Evolutionary conservation across 1,140 invertebrate genomes (phyloP).

Genomic region (Drosophila sproati): DNA sequence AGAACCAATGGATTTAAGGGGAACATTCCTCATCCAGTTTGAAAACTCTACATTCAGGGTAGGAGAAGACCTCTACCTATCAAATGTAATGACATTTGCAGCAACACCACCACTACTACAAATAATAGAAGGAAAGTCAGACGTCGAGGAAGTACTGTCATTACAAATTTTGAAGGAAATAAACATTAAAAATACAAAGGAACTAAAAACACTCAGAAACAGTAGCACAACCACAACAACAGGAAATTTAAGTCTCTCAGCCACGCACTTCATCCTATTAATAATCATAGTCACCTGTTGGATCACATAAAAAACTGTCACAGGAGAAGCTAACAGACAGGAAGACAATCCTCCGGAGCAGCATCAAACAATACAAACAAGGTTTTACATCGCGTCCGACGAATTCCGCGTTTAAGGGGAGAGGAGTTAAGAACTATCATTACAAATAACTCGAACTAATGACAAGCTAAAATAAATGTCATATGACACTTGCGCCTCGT

Average conservation of each 20-base stretch:
- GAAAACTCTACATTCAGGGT: neutral
- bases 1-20: neutral
- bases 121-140: neutral
- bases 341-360: neutral
- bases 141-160: neutral
- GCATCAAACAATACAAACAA: too few species aligned
- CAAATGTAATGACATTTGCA: too few species aligned
- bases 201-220: too few species aligned
- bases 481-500: too few species aligned
- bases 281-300: too few species aligned
- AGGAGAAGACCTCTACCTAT: too few species aligned
- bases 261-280: too few species aligned
- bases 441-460: too few species aligned
- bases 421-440: neutral
- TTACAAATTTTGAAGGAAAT: neutral
- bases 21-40: neutral
- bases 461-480: too few species aligned
- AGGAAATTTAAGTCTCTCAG: neutral
- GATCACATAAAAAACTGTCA: neutral
- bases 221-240: neutral
- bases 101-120: too few species aligned
- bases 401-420: too few species aligned
- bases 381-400: too few species aligned
- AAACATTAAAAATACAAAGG: neutral
- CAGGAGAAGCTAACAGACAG: neutral